Evolutionary conservation across 2,113 vertebrate species (phyloP).

Genomic region (Dunckerocampus dactyliophorus): DNA sequence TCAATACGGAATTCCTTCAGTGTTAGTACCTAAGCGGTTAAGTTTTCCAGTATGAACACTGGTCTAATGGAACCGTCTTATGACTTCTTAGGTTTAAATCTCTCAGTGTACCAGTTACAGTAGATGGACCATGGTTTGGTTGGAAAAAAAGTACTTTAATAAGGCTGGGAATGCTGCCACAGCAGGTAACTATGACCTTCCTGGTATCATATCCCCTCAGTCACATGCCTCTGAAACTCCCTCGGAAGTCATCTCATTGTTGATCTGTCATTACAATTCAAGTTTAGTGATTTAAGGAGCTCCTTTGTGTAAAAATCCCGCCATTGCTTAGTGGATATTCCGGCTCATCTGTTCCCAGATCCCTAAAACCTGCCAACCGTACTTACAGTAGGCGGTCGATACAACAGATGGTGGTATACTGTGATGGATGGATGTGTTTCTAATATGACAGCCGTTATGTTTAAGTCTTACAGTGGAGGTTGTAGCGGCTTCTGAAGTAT

Average conservation of each 20-base stretch:
- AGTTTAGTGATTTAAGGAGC: conserved; percentile 26
- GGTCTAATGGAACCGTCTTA: not conserved
- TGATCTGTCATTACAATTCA: conserved; percentile 27
- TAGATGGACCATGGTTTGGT: conserved; percentile 30
- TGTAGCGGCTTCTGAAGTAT: conserved; percentile 3
- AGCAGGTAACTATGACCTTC: conserved; percentile 45
- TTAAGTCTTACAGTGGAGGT: conserved; percentile 24
- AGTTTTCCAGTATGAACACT: too few relatives aligned
- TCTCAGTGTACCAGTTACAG: not conserved
- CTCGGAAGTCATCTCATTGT: conserved; percentile 31
- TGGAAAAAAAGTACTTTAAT: conserved; percentile 32
- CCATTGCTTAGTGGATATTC: not conserved
- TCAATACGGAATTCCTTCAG: too few relatives aligned
- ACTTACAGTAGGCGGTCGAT: conserved; percentile 15
- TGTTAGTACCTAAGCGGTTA: too few relatives aligned
- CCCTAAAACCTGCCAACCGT: conserved; percentile 32
- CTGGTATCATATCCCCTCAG: conserved; percentile 36
- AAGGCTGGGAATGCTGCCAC: conserved; percentile 12
- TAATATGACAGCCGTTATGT: conserved; percentile 47
- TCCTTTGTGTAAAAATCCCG: conserved; percentile 5
- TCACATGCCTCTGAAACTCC: conserved; percentile 20
- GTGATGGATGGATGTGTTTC: conserved; percentile 45
- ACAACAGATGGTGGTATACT: conserved; percentile 17
- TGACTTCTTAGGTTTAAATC: not conserved
- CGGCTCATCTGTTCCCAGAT: conserved; percentile 26